Evolutionary conservation across 1,140 invertebrate genomes (phyloP).

Genomic region (Tetranychus urticae): DNA sequence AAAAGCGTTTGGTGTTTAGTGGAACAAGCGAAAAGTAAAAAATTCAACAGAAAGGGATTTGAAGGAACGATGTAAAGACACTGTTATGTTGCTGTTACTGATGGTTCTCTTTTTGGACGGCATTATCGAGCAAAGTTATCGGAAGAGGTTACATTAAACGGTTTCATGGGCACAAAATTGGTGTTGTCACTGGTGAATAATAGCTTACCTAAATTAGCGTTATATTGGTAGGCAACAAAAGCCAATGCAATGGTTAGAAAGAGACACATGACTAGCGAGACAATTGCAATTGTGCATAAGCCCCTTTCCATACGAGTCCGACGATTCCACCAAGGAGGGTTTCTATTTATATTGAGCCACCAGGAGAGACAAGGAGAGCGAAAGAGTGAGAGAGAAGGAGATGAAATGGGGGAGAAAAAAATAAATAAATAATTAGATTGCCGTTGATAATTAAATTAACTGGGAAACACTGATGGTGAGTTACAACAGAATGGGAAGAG

Average conservation of each 20-base stretch:
- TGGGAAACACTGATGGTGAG: not conserved
- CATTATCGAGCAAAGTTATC: too few species aligned
- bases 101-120: too few species aligned
- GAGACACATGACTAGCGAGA: slow-evolving; percentile 34
- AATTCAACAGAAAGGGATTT: too few species aligned
- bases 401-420: not conserved
- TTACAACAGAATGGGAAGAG: not conserved
- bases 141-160: too few species aligned
- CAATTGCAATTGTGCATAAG: slow-evolving; percentile 35
- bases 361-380: not conserved
- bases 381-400: not conserved
- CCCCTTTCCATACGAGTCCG: slow-evolving; percentile 48
- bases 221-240: slow-evolving; percentile 21
- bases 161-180: too few species aligned
- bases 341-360: not conserved
- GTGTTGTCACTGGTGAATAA: not conserved
- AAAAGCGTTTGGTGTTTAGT: too few species aligned
- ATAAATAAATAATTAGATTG: not conserved
- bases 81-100: too few species aligned
- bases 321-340: slow-evolving; percentile 54
- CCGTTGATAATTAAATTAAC: not conserved
- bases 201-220: slow-evolving; percentile 1
- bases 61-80: too few species aligned
- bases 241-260: slow-evolving; percentile 39
- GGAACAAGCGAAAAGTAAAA: too few species aligned